Conservation (phyloP, 2,888 invertebrate genomes). For the Caenorhabditis sp. region DNA sequence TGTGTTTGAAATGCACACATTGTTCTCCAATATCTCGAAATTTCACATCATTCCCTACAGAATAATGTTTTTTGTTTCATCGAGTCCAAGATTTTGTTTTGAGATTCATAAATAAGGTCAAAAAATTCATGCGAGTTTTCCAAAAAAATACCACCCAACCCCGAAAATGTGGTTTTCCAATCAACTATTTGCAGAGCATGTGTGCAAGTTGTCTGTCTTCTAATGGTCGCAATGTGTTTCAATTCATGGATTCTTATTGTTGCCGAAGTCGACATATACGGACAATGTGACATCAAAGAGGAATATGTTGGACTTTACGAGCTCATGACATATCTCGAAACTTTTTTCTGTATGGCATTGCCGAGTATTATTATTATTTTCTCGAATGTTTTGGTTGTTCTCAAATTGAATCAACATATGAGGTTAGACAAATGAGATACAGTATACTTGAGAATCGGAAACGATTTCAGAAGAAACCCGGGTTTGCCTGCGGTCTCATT, state of each 20-base stretch:
- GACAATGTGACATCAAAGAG: constrained; percentile 61
- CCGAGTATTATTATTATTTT: constrained; percentile 62
- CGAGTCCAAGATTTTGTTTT: too few species aligned
- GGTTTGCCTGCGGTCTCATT: constrained; percentile 65
- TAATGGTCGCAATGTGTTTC: constrained; percentile 56
- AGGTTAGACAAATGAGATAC: constrained; percentile 11
- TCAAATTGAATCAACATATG: constrained; percentile 60
- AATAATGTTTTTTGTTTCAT: too few species aligned
- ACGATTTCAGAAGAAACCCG: constrained; percentile 45
- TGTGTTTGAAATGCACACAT: too few species aligned
- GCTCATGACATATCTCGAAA: constrained; percentile 53
- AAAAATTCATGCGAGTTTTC: too few species aligned
- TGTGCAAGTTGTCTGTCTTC: constrained; percentile 53
- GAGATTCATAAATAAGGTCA: too few species aligned
- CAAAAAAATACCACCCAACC: too few species aligned
- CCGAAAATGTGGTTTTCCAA: too few species aligned
- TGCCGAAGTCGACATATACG: constrained; percentile 54
- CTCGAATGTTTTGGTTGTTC: constrained; percentile 62
- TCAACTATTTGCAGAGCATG: too few species aligned
- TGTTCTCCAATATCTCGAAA: too few species aligned
- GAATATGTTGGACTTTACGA: constrained; percentile 58
- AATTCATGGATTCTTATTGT: constrained; percentile 66
- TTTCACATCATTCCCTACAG: too few species aligned
- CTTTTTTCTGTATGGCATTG: constrained; percentile 60
- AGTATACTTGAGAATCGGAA: not conserved